Evolutionary conservation across 2,888 invertebrate species (phyloP).

Genomic region (Athalia circularis): DNA sequence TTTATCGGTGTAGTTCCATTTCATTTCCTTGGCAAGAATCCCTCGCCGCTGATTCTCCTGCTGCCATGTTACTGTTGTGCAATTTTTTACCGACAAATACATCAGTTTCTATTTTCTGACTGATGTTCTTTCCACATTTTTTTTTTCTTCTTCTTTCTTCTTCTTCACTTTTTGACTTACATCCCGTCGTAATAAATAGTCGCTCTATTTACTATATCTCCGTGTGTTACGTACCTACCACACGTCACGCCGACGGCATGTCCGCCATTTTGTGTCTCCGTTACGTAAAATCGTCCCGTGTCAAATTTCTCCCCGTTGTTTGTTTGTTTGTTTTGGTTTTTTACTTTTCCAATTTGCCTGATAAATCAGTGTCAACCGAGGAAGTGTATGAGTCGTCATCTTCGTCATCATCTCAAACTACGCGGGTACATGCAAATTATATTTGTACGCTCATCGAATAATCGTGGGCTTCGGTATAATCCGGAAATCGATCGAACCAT

Average conservation of each 20-base stretch:
- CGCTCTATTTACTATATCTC: slow-evolving; percentile 13
- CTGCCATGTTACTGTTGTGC: neutral
- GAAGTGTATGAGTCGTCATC: too few relatives aligned
- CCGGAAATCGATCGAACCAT: slow-evolving; percentile 10
- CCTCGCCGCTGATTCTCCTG: neutral
- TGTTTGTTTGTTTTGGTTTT: too few relatives aligned
- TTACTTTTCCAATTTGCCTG: too few relatives aligned
- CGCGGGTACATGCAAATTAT: too few relatives aligned
- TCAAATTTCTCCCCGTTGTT: neutral
- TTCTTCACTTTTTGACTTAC: neutral
- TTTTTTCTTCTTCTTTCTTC: neutral
- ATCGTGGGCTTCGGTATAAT: neutral
- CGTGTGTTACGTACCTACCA: neutral
- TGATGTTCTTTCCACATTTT: slow-evolving; percentile 2
- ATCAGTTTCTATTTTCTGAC: slow-evolving; percentile 32
- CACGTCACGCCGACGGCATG: too few relatives aligned
- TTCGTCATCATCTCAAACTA: too few relatives aligned
- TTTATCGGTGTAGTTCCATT: slow-evolving; percentile 29
- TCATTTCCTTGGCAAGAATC: slow-evolving; percentile 16
- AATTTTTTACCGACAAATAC: neutral
- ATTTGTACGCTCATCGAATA: slow-evolving; percentile 18
- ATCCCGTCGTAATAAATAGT: slow-evolving; percentile 28
- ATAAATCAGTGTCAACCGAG: too few relatives aligned
- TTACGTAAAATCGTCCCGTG: neutral
- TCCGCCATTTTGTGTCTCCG: neutral